Percentiles rank a stretch among this genome's conserved stretches.
Conservation (phyloP, 1,140 invertebrate species). For the Pseudachorutes palmiensis region DNA sequence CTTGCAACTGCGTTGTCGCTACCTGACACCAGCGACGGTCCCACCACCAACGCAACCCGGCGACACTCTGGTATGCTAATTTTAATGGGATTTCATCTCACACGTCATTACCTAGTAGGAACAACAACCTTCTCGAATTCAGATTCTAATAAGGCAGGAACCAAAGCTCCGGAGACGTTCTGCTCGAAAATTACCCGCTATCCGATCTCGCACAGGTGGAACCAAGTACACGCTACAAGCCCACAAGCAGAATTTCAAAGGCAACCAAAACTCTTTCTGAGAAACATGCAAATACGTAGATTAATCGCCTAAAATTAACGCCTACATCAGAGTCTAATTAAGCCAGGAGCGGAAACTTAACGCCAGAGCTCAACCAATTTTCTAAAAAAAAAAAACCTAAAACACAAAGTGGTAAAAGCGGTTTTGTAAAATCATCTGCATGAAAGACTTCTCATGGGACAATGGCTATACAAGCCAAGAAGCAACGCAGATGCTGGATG, state of each 20-base stretch:
- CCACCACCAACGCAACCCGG: neutral
- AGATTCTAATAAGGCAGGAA: neutral
- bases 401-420: too few relatives aligned
- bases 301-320: too few relatives aligned
- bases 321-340: too few relatives aligned
- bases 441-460: too few relatives aligned
- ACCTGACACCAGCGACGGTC: conserved; percentile 5
- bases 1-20: neutral
- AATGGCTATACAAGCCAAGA: too few relatives aligned
- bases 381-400: too few relatives aligned
- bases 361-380: too few relatives aligned
- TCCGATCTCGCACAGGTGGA: neutral
- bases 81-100: conserved; percentile 4
- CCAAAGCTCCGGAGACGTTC: neutral
- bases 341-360: too few relatives aligned
- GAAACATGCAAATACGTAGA: neutral
- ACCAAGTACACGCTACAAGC: neutral
- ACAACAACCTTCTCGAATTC: conserved; percentile 2
- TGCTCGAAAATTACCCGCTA: neutral
- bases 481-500: too few relatives aligned
- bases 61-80: neutral
- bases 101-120: neutral
- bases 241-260: neutral
- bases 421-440: too few relatives aligned
- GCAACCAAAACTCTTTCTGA: neutral